Evolutionary conservation across 1,140 invertebrate genomes (phyloP).

Genomic region (Phymastichus coffea): DNA sequence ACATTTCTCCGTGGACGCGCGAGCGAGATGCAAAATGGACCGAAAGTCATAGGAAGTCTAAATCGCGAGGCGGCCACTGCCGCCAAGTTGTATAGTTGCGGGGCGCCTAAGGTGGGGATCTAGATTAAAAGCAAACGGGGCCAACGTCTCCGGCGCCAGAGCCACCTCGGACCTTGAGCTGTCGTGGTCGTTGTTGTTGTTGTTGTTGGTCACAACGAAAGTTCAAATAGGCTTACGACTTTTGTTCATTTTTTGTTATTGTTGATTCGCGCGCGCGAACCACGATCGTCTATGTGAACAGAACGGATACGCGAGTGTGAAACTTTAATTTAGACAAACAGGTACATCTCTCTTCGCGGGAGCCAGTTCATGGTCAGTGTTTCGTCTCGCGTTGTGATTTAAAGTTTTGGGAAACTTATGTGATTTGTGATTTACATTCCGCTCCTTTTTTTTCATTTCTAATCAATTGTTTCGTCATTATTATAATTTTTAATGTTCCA

Average conservation of each 20-base stretch:
- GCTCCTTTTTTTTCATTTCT: too few species aligned
- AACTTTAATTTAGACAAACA: background rate
- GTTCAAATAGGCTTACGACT: too few species aligned
- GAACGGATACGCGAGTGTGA: too few species aligned
- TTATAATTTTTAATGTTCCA: too few species aligned
- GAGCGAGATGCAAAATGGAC: slow-evolving; percentile 44
- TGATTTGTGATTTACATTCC: too few species aligned
- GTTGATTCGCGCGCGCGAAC: background rate
- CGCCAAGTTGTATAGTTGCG: background rate
- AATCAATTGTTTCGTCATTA: too few species aligned
- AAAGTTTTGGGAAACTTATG: too few species aligned
- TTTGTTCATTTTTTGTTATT: too few species aligned
- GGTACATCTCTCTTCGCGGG: too few species aligned
- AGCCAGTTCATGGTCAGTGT: slow-evolving; percentile 40
- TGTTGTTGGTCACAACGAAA: background rate
- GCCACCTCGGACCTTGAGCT: slow-evolving; percentile 53
- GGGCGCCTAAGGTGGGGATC: slow-evolving; percentile 51
- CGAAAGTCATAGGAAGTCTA: slow-evolving; percentile 15
- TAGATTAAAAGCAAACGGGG: slow-evolving; percentile 59
- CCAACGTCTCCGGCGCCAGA: slow-evolving; percentile 53
- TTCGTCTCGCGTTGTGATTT: too few species aligned
- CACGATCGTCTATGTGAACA: too few species aligned
- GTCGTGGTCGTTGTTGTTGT: slow-evolving; percentile 39
- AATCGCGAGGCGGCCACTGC: background rate
- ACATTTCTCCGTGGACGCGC: too few species aligned